Conservation (phyloP, 1,140 invertebrate species). For the Caerostris darwini region DNA sequence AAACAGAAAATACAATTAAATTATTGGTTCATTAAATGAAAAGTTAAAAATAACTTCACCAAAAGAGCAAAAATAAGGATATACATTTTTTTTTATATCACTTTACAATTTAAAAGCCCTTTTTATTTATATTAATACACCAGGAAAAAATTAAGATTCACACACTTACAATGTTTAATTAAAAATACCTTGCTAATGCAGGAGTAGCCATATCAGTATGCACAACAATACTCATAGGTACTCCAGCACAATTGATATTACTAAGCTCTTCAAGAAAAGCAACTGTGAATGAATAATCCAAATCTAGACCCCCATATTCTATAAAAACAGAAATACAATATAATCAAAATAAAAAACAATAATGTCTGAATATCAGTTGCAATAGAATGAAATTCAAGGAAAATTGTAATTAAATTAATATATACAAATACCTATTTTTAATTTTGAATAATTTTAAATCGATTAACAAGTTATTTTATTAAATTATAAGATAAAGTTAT, state of each 20-base stretch:
- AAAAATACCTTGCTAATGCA: slow-evolving; percentile 82
- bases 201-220: slow-evolving; percentile 85
- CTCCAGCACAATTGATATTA: slow-evolving; percentile 83
- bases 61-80: too few species aligned
- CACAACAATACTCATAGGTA: slow-evolving; percentile 85
- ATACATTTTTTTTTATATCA: too few species aligned
- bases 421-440: not conserved
- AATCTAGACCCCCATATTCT: slow-evolving; percentile 85
- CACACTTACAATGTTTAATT: not conserved
- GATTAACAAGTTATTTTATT: too few species aligned
- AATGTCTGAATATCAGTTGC: not conserved
- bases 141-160: too few species aligned
- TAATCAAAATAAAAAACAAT: not conserved
- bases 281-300: slow-evolving; percentile 85
- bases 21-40: too few species aligned
- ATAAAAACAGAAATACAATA: slow-evolving; percentile 2
- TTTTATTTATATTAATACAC: too few species aligned
- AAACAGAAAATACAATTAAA: too few species aligned
- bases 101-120: too few species aligned
- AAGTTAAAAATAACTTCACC: too few species aligned
- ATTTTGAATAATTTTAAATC: too few species aligned
- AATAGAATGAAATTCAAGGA: not conserved
- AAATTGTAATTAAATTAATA: not conserved
- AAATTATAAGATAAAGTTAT: too few species aligned
- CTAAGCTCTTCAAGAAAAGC: slow-evolving; percentile 85